A percentile compares a stretch with the other conserved stretches of the same genome.
Evolutionary conservation across 2,797 vertebrate species (phyloP).

Genomic region (Merluccius polli): DNA sequence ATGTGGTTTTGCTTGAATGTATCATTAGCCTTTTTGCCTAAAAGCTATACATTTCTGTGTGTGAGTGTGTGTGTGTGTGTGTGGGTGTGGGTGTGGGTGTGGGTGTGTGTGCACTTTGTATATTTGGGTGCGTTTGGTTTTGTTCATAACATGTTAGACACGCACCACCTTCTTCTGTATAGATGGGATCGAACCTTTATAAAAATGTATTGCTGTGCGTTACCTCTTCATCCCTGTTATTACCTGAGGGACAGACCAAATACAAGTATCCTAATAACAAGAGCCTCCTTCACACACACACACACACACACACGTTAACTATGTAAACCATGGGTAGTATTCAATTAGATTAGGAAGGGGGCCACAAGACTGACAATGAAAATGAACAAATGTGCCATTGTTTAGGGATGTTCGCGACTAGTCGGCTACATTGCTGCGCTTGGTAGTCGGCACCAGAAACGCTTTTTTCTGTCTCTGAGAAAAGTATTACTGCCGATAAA

Average conservation of each 20-base stretch:
- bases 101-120: neutral
- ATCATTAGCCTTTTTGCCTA: neutral
- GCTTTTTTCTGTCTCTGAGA: no score
- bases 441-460: no score
- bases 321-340: no score
- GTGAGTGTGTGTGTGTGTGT: neutral
- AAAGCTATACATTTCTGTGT: neutral
- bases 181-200: conserved; percentile 34
- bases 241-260: conserved; percentile 9
- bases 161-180: neutral
- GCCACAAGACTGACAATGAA: no score
- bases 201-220: conserved; percentile 61
- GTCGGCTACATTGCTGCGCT: no score
- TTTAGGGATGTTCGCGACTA: no score
- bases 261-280: neutral
- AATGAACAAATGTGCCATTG: no score
- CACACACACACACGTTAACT: neutral
- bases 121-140: neutral
- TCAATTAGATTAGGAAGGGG: no score
- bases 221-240: conserved; percentile 44
- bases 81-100: neutral
- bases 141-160: neutral
- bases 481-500: no score
- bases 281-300: neutral
- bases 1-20: neutral